These are phyloP conservation scores for Epicampocera succincta DNA, from an alignment of 2,888 invertebrate genomes.

Conservation along the genomic window DNA sequence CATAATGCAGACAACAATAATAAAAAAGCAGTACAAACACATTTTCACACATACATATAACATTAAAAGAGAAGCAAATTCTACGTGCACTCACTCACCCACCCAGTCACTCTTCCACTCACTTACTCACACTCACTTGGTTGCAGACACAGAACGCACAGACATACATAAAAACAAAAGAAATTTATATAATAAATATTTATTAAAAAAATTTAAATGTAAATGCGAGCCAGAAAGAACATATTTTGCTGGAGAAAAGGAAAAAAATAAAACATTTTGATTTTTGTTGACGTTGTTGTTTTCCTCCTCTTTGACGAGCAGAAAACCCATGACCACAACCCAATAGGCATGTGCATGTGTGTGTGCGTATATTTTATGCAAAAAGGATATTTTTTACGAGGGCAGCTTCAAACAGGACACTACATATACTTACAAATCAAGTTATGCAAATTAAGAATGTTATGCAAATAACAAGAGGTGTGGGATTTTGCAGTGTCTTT, in stretches of 20 bases:
- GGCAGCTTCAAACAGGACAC: too few relatives aligned
- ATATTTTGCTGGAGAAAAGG: conserved; percentile 1
- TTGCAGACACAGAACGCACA: background rate
- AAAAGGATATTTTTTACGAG: too few relatives aligned
- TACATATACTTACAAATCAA: too few relatives aligned
- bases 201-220: conserved; percentile 16
- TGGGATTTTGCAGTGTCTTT: too few relatives aligned
- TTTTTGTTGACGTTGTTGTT: background rate
- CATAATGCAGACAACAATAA: conserved; percentile 56
- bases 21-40: too few relatives aligned
- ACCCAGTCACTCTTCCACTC: too few relatives aligned
- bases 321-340: background rate
- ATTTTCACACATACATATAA: background rate
- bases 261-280: background rate
- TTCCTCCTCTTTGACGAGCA: background rate
- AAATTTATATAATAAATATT: conserved; percentile 36
- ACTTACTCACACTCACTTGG: too few relatives aligned
- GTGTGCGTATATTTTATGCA: too few relatives aligned
- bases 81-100: background rate
- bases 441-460: too few relatives aligned
- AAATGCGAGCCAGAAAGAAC: conserved; percentile 15
- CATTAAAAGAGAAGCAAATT: background rate
- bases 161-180: conserved; percentile 10
- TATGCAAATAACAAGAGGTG: too few relatives aligned
- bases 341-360: too few relatives aligned